A percentile compares a stretch with the other conserved stretches of the same genome.
Conservation (phyloP, 2,888 invertebrate genomes). For the Cetonia aurata region DNA sequence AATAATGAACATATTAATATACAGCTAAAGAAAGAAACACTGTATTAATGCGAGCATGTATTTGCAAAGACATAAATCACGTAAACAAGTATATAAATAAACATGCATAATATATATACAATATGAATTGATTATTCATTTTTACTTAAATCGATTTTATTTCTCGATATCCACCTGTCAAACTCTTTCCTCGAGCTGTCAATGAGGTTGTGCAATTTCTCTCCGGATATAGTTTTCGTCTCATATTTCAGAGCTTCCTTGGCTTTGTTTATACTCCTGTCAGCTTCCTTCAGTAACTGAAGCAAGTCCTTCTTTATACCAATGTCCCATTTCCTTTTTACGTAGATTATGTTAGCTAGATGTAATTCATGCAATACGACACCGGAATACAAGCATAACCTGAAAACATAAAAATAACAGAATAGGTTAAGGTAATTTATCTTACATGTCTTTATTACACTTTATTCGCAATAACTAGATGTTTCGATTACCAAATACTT, state of each 20-base stretch:
- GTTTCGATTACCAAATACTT: no score
- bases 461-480: no score
- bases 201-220: conserved; percentile 69
- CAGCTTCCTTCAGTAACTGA: conserved; percentile 67
- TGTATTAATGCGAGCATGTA: no score
- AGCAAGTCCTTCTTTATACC: conserved; percentile 66
- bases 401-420: conserved; percentile 49
- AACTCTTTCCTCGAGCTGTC: conserved; percentile 68
- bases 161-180: conserved; percentile 68
- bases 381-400: conserved; percentile 80
- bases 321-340: conserved; percentile 65
- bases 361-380: conserved; percentile 82
- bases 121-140: conserved; percentile 36
- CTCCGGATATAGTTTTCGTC: conserved; percentile 69
- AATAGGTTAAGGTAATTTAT: no score
- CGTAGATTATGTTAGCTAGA: conserved; percentile 70
- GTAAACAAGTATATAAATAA: no score
- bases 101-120: no score
- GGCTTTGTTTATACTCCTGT: conserved; percentile 66
- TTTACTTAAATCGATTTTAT: conserved; percentile 58
- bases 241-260: conserved; percentile 69
- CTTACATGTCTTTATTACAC: no score
- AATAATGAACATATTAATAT: no score
- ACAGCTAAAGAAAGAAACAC: no score
- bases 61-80: no score